Conservation (phyloP, 2,888 invertebrate genomes). For the Drosophila stalkeri region DNA sequence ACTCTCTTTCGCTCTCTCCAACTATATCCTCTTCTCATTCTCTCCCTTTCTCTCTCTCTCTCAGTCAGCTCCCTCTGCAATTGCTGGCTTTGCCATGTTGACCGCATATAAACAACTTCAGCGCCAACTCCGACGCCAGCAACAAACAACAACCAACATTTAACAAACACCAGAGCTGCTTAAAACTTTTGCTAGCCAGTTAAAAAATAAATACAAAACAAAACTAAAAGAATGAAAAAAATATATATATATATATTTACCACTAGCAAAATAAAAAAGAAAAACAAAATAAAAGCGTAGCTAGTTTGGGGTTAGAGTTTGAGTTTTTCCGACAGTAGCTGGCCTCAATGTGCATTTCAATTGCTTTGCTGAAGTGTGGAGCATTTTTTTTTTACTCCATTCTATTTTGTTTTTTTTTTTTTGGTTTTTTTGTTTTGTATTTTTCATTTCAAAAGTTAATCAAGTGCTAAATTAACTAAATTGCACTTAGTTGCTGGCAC, state of each 20-base stretch:
- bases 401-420: slow-evolving; percentile 1
- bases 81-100: slow-evolving; percentile 39
- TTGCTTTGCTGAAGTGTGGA: slow-evolving; percentile 54
- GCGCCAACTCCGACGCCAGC: slow-evolving; percentile 46
- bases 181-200: slow-evolving; percentile 62
- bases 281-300: slow-evolving; percentile 27
- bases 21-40: not conserved
- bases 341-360: slow-evolving; percentile 75
- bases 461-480: slow-evolving; percentile 78
- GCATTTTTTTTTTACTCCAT: slow-evolving; percentile 19
- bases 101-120: slow-evolving; percentile 71
- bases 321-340: slow-evolving; percentile 67
- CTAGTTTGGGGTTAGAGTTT: slow-evolving; percentile 60
- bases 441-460: slow-evolving; percentile 66
- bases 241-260: slow-evolving; percentile 12
- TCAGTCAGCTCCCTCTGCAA: not conserved
- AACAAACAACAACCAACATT: slow-evolving; percentile 63
- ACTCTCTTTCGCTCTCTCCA: not conserved
- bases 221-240: slow-evolving; percentile 6
- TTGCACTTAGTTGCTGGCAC: slow-evolving; percentile 63
- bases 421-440: not conserved
- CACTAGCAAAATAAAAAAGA: slow-evolving; percentile 24
- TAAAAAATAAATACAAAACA: slow-evolving; percentile 35
- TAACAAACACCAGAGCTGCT: slow-evolving; percentile 68
- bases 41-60: not conserved